These are phyloP conservation scores for Slavum lentiscoides DNA, from an alignment of 2,888 invertebrate genomes.

Conservation along the genomic window DNA sequence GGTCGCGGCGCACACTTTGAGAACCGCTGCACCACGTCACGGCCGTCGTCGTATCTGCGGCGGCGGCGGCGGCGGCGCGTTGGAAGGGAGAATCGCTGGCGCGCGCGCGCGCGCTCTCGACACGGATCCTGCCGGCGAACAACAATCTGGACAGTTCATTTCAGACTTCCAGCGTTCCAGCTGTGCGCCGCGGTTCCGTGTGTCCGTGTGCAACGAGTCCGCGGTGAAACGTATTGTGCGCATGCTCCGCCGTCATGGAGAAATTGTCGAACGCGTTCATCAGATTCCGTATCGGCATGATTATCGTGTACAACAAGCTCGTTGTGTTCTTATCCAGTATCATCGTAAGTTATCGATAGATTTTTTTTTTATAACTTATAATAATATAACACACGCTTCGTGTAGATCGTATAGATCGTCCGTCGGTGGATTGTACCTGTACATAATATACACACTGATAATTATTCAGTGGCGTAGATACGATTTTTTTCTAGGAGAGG, in stretches of 20 bases:
- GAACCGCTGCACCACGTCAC: too few relatives aligned
- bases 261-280: neutral
- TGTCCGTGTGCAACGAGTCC: too few relatives aligned
- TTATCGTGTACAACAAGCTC: neutral
- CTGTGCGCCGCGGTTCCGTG: too few relatives aligned
- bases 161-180: too few relatives aligned
- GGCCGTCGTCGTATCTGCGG: too few relatives aligned
- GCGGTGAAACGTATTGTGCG: too few relatives aligned
- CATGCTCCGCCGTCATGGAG: neutral
- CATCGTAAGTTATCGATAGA: neutral
- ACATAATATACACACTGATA: too few relatives aligned
- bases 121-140: neutral
- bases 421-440: neutral
- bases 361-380: neutral
- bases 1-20: too few relatives aligned
- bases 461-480: too few relatives aligned
- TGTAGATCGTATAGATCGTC: too few relatives aligned
- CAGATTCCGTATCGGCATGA: neutral
- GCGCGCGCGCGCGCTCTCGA: neutral
- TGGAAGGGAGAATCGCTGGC: neutral
- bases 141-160: neutral
- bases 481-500: too few relatives aligned
- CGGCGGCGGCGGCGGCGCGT: neutral
- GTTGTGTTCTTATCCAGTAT: neutral
- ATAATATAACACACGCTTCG: too few relatives aligned